phyloP scores from a whole-genome alignment of 1,140 invertebrate species.

The Trachelipus rathkii region DNA sequence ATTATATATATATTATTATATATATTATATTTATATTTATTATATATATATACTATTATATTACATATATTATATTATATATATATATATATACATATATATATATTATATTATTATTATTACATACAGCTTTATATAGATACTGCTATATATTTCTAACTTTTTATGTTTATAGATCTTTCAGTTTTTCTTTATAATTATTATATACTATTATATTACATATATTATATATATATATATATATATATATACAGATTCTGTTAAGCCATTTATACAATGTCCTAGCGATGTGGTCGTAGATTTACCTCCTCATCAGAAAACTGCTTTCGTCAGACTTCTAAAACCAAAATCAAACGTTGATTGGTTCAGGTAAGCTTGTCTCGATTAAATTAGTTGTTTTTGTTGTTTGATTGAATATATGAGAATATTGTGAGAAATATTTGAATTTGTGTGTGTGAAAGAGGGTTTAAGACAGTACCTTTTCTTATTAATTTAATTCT shows the following conservation, averaged over 20 bases:
- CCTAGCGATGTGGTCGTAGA: conserved; percentile 59
- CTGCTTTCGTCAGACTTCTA: conserved; percentile 57
- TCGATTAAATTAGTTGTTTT: too few species aligned
- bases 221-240: not conserved
- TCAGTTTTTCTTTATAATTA: conserved; percentile 18
- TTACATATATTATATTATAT: too few species aligned
- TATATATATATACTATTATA: too few species aligned
- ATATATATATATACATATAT: conserved; percentile 11
- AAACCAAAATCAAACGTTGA: conserved; percentile 65
- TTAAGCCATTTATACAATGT: conserved; percentile 61
- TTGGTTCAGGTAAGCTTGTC: conserved; percentile 53
- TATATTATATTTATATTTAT: too few species aligned
- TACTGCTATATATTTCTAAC: not conserved
- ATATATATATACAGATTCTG: conserved; percentile 45
- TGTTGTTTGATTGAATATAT: too few species aligned
- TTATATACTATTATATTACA: conserved; percentile 1
- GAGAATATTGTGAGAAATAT: too few species aligned
- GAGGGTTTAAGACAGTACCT: too few species aligned
- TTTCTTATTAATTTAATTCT: too few species aligned
- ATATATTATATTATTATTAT: not conserved
- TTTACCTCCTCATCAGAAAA: conserved; percentile 54
- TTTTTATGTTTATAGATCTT: conserved; percentile 17
- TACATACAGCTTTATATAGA: not conserved
- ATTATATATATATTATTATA: too few species aligned
- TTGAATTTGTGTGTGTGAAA: too few species aligned